phyloP scores from a whole-genome alignment of 2,888 invertebrate genomes.

The Apodemia mormo region DNA sequence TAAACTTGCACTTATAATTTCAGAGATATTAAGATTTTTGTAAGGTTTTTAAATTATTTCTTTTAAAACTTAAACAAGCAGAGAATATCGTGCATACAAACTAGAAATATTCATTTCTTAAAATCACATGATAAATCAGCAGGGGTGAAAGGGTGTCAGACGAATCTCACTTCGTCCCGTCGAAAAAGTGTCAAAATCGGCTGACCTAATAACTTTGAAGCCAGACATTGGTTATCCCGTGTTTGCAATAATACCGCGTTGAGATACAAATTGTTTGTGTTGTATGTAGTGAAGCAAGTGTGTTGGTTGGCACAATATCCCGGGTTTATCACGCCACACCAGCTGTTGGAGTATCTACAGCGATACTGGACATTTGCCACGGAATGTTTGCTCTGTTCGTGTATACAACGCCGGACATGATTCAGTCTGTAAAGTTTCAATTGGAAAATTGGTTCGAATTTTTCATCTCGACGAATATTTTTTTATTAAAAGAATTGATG shows the following conservation, averaged over 20 bases:
- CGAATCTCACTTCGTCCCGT: too few relatives aligned
- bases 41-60: too few relatives aligned
- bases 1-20: too few relatives aligned
- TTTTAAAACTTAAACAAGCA: too few relatives aligned
- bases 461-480: constrained; percentile 11
- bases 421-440: constrained; percentile 26
- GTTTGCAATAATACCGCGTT: constrained; percentile 22
- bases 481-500: constrained; percentile 8
- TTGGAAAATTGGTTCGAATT: constrained; percentile 27
- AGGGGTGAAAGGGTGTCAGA: too few relatives aligned
- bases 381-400: constrained; percentile 36
- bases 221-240: constrained; percentile 18
- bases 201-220: neutral
- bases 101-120: too few relatives aligned
- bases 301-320: constrained; percentile 54
- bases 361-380: constrained; percentile 42
- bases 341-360: constrained; percentile 46
- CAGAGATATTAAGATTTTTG: too few relatives aligned
- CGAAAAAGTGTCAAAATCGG: too few relatives aligned
- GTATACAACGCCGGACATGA: constrained; percentile 30
- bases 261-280: constrained; percentile 24
- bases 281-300: constrained; percentile 7
- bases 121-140: too few relatives aligned
- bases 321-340: constrained; percentile 52
- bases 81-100: too few relatives aligned